Evolutionary conservation across 2,113 vertebrate genomes (phyloP).

Genomic region (Astur gentilis): DNA sequence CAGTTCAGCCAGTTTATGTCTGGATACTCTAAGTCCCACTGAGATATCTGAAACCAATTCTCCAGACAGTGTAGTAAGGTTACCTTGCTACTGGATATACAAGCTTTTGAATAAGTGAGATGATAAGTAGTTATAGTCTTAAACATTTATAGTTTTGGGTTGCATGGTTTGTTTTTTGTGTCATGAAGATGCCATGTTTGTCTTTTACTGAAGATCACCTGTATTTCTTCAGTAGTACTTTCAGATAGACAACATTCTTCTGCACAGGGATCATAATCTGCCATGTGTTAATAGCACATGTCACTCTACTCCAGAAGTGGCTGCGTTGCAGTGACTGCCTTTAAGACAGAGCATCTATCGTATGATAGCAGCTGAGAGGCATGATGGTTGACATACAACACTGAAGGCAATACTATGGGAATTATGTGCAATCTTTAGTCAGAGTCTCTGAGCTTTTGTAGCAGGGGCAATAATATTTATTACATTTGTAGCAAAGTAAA

Average conservation of each 20-base stretch:
- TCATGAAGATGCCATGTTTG: not conserved
- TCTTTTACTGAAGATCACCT: not conserved
- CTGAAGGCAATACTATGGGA: not conserved
- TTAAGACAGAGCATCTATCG: not conserved
- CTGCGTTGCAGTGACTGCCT: not conserved
- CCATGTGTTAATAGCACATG: not conserved
- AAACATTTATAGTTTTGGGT: not conserved
- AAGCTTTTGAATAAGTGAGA: not conserved
- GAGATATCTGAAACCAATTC: constrained; percentile 1
- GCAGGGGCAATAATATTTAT: not conserved
- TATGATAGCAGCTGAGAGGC: not conserved
- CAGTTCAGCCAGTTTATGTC: constrained; percentile 24
- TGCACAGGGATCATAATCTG: constrained; percentile 22
- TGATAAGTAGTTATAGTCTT: not conserved
- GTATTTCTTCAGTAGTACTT: not conserved
- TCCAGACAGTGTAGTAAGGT: not conserved
- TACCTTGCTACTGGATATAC: not conserved
- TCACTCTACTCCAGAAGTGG: not conserved
- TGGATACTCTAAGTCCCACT: not conserved
- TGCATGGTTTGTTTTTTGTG: not conserved
- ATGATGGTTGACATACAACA: not conserved
- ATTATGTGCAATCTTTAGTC: not conserved
- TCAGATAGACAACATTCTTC: not conserved
- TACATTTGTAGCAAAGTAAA: not conserved
- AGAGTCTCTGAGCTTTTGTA: not conserved